Evolutionary conservation across 1,140 invertebrate species (phyloP), one percentile per base, ranked within the genome.

Genomic region (Lasioglossum baleicum): DNA sequence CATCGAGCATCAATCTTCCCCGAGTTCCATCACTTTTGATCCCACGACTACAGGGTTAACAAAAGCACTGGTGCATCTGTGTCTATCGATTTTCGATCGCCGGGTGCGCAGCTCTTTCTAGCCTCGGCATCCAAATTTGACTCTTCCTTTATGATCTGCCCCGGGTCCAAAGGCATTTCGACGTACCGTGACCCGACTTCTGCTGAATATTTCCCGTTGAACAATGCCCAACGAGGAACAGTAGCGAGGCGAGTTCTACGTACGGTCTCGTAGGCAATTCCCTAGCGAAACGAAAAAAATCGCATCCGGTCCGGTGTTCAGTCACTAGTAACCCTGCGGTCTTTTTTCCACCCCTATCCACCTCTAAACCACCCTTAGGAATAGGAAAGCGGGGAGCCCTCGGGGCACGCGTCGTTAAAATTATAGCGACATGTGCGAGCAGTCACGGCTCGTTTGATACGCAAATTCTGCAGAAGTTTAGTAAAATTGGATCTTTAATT

Each of bases 351-450:
- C 80, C 67, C 66, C 58, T 65, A 81, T 69, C 44, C 69, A 58
- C 53, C 60, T 65, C 51, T 5, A 20, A 58, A 7, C 20, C 15
- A 20, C 51, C 51, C 51, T 56, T 83, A 13, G 61, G 8, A 48
- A 71, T 40, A n/a, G 44, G 40, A 48, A 22, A 17, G 48, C 56
- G 11, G 22, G 71, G 63, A 35, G 74, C 81, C 70, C 8, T 66
- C 66, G 35, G 64, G 58, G 79, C 84, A 78, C 79, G 80, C 75
- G 83, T 58, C 77, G 83, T 58, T 80, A 26, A 69, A 85, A 85
- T 85, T 86, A 77, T 70, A 86, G 64, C 84, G 85, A 85, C 85
- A 86, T 86, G 84, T 86, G 85, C 81, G 58, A 26, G 60, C 35
- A 61, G 83, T 85, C 77, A 86, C 63, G 85, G 76, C 70, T 86